These are phyloP conservation scores for Pocillopora verrucosa DNA, from an alignment of 64 coral and sea anemone genomes.

Conservation along the genomic window DNA sequence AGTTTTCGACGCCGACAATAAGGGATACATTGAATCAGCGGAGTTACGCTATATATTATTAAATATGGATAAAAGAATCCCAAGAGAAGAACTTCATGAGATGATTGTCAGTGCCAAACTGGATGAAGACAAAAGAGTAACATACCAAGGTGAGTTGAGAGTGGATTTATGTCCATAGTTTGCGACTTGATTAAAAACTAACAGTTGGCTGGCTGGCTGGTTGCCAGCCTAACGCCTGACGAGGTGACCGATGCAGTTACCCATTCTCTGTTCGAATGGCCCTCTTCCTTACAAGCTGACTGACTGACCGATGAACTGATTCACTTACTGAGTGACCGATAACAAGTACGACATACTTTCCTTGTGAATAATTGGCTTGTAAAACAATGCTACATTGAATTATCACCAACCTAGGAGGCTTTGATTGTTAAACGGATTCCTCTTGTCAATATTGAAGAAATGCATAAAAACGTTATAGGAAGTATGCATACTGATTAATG, in stretches of 20 bases:
- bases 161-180: neutral
- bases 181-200: neutral
- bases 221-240: neutral
- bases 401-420: neutral
- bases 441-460: no score
- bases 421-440: no score
- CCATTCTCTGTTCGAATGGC: no score
- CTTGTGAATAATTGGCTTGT: neutral
- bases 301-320: neutral
- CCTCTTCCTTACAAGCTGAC: neutral
- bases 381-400: neutral
- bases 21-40: constrained; percentile 82
- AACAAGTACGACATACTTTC: neutral
- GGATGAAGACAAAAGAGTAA: constrained; percentile 69
- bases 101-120: constrained; percentile 61
- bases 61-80: constrained; percentile 77
- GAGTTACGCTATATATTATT: constrained; percentile 77
- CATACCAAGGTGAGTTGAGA: constrained; percentile 66
- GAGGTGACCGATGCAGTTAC: neutral
- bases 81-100: constrained; percentile 69
- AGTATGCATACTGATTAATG: no score
- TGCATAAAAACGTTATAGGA: no score
- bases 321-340: neutral
- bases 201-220: neutral
- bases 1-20: constrained; percentile 87